A percentile compares a stretch with the other conserved stretches of the same genome.
phyloP scores from a whole-genome alignment of 2,113 vertebrate genomes.

The Corydoras sp. region DNA sequence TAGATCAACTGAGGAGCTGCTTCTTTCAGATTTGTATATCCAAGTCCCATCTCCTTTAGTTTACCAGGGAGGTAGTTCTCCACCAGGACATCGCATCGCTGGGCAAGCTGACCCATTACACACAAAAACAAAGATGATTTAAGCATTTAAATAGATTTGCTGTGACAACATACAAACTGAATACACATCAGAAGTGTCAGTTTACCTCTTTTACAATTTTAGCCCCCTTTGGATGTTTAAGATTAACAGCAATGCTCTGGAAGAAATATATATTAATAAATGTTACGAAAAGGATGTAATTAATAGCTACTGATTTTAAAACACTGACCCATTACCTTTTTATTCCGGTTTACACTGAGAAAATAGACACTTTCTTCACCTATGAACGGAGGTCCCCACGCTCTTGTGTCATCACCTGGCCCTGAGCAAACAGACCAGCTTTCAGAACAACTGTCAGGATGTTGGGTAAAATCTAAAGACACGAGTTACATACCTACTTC shows the following conservation, averaged over 20 bases:
- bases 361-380: conserved; percentile 84
- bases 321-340: conserved; percentile 76
- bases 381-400: conserved; percentile 88
- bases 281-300: neutral
- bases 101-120: conserved; percentile 72
- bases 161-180: too few species aligned
- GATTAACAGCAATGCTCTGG: conserved; percentile 87
- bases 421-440: conserved; percentile 56
- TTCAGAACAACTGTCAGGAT: neutral
- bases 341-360: conserved; percentile 94
- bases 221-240: conserved; percentile 78
- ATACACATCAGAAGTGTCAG: neutral
- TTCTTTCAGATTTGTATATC: conserved; percentile 73
- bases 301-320: neutral
- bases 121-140: conserved; percentile 4
- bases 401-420: conserved; percentile 84
- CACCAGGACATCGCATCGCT: conserved; percentile 80
- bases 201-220: conserved; percentile 79
- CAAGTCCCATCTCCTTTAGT: conserved; percentile 76
- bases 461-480: neutral
- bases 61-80: conserved; percentile 92
- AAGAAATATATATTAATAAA: neutral
- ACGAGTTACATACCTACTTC: too few species aligned
- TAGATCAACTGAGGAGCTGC: conserved; percentile 78
- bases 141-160: neutral